These are phyloP conservation scores for Indri indri DNA, from an alignment of 2,113 vertebrate genomes.

Conservation along the genomic window DNA sequence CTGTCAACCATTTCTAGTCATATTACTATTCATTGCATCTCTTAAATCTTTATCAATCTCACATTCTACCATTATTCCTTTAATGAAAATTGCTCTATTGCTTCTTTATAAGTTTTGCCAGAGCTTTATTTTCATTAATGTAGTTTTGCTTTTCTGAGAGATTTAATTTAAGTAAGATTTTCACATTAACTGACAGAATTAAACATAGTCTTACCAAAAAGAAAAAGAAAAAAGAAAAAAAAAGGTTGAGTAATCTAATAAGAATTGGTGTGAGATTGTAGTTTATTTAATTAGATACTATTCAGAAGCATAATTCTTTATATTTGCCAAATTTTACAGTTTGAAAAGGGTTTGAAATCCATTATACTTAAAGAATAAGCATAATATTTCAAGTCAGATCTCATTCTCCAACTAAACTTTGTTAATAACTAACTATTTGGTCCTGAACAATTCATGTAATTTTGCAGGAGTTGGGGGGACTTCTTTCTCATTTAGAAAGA, in stretches of 20 bases:
- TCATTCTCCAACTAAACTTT: neutral
- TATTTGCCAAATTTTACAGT: neutral
- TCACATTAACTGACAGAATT: neutral
- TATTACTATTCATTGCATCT: neutral
- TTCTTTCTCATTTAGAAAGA: neutral
- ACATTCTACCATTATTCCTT: neutral
- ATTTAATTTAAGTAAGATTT: neutral
- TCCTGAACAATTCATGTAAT: neutral
- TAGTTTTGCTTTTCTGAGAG: slow-evolving; percentile 20
- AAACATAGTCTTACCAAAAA: neutral
- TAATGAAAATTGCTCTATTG: neutral
- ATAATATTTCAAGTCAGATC: neutral
- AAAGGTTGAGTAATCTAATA: neutral
- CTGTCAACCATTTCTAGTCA: neutral
- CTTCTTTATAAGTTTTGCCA: neutral
- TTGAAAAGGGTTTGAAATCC: neutral
- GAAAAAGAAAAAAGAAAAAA: neutral
- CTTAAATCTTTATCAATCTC: neutral
- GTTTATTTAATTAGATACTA: neutral
- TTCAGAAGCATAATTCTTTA: neutral
- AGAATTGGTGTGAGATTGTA: neutral
- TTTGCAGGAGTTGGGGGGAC: rapidly evolving
- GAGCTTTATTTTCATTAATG: slow-evolving; percentile 37
- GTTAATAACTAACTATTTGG: neutral
- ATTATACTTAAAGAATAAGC: neutral